phyloP scores from a whole-genome alignment of 2,888 invertebrate genomes.

The Rhyacophila evoluta region DNA sequence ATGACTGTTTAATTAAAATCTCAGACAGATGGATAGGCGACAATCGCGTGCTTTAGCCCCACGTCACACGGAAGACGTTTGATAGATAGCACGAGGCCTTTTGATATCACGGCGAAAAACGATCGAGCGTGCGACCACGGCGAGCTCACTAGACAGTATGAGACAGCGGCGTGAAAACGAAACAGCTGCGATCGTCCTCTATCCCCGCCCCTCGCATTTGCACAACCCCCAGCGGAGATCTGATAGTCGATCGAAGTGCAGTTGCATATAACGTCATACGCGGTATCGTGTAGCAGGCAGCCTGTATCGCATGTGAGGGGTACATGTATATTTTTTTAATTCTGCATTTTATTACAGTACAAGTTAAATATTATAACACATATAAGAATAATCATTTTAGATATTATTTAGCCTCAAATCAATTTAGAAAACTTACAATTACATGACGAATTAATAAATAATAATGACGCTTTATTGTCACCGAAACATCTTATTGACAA shows the following conservation, averaged over 20 bases:
- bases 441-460: too few species aligned
- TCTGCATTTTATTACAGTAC: too few species aligned
- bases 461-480: too few species aligned
- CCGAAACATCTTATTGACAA: too few species aligned
- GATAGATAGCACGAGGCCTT: conserved; percentile 1
- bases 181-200: conserved; percentile 11
- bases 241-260: conserved; percentile 17
- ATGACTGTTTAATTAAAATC: neutral
- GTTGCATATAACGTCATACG: neutral
- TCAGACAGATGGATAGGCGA: neutral
- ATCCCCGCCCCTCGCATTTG: neutral
- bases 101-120: neutral
- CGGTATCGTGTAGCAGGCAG: neutral
- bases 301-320: neutral
- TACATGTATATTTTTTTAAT: too few species aligned
- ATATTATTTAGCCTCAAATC: too few species aligned
- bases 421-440: too few species aligned
- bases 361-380: too few species aligned
- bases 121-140: neutral
- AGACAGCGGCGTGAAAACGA: conserved; percentile 1
- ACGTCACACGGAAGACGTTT: neutral
- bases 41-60: conserved; percentile 11
- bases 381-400: too few species aligned
- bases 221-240: conserved; percentile 18
- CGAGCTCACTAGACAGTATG: conserved; percentile 18